These are phyloP conservation scores for Eristalinus sepulchralis DNA, from an alignment of 2,888 invertebrate genomes.

Conservation along the genomic window DNA sequence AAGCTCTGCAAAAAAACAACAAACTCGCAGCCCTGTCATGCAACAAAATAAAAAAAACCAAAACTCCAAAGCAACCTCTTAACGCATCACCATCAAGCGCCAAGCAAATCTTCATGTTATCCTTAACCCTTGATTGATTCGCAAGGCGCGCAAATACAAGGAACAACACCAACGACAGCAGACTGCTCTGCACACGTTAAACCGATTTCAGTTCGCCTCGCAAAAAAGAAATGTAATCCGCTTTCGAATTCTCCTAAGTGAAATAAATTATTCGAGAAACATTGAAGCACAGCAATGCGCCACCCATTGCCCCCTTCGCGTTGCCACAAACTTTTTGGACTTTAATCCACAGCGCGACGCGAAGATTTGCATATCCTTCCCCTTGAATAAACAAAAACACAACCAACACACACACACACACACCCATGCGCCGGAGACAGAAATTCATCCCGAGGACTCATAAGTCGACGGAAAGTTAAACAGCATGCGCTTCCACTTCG, in stretches of 20 bases:
- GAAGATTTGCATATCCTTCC: conserved; percentile 58
- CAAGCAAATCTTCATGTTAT: conserved; percentile 42
- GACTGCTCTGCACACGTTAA: conserved; percentile 36
- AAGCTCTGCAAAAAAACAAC: too few species aligned
- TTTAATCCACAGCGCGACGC: conserved; percentile 52
- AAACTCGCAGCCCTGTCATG: not conserved
- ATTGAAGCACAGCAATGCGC: conserved; percentile 27
- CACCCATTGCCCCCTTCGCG: not conserved
- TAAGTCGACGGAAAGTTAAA: conserved; percentile 56
- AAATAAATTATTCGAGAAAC: conserved; percentile 67
- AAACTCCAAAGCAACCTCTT: not conserved
- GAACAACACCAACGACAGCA: conserved; percentile 2
- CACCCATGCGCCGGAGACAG: not conserved
- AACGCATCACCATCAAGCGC: not conserved
- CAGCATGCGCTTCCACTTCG: conserved; percentile 26
- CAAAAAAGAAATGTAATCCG: conserved; percentile 45
- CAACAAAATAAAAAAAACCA: conserved; percentile 20
- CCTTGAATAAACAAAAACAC: conserved; percentile 51
- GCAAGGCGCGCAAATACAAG: not conserved
- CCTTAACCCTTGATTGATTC: conserved; percentile 60
- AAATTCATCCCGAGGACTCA: conserved; percentile 31
- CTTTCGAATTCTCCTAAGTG: conserved; percentile 51
- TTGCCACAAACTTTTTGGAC: conserved; percentile 53
- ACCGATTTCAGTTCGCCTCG: conserved; percentile 47
- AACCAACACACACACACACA: not conserved